Base-by-base conservation (phyloP, 2,888 invertebrate species). In the Eretmocerus hayati region DNA sequence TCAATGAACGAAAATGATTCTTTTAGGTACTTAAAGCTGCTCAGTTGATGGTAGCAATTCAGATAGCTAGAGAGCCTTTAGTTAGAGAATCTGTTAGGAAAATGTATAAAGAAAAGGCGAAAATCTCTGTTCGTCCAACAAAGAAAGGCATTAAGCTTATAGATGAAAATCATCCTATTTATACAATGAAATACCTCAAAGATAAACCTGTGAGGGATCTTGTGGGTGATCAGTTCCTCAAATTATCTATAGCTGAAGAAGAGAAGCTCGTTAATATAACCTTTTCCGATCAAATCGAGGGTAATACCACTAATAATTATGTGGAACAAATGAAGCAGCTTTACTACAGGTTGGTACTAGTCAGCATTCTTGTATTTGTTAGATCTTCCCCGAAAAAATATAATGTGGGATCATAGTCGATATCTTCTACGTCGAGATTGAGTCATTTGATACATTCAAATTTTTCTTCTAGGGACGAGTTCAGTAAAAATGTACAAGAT, bases 21-120 rank as follows among this genome's bases (percentile, higher is more conserved):
- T 19, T 36, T 16, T 20, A 48, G 48, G 47, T 54, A 13, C 66
- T 99, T 36, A 85, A 88, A 60, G 96, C 93, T 3, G 90, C 88
- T 0, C 88, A 90, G 62, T 90, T 89, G 72, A 92, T 99, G 85
- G 90, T 96, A 20, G 92, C 96, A 1, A 84, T 89, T 54, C 96
- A 97, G 72, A 74, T 99, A 46, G 87, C 94, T 1, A 81, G 90
- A 42, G 95, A 96, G 67, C 97, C 97, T 0, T 72, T 89, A 52
- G 83, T 97, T 8, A 78, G 95, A 1, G 85, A 86, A 62, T 85
- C 86, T 58, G 81, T 94, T 8, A 76, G 96, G 0, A 90, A 91
- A 69, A 84, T 87, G 37, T 87, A 89, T 69, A 86, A 87, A 62
- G 94, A 94, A 67, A 77, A 92, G 11, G 94, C 93, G 4, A 89